Percentiles rank a stretch among this genome's conserved stretches.
Conservation (phyloP, 2,113 vertebrate species). For the Tupaia tana region DNA sequence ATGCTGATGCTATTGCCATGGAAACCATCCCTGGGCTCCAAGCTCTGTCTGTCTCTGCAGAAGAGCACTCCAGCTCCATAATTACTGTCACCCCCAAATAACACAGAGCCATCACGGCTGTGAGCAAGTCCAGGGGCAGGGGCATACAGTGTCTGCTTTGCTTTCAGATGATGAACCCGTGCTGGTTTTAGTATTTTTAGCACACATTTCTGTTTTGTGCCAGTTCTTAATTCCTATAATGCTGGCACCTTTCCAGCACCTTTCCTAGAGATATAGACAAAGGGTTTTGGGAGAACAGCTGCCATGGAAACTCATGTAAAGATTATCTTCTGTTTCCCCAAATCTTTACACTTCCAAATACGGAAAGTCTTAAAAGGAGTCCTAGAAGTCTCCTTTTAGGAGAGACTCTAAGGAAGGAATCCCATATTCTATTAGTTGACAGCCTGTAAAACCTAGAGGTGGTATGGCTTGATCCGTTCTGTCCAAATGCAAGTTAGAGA, state of each 20-base stretch:
- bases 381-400: neutral
- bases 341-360: slow-evolving; percentile 22
- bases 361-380: neutral
- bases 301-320: neutral
- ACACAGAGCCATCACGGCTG: neutral
- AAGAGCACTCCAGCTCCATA: slow-evolving; percentile 73
- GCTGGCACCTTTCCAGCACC: slow-evolving; percentile 76
- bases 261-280: slow-evolving; percentile 80
- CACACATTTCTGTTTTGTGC: neutral
- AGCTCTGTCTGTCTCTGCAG: slow-evolving; percentile 71
- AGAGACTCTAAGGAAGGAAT: slow-evolving; percentile 2
- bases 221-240: slow-evolving; percentile 29
- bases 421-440: neutral
- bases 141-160: neutral
- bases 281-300: slow-evolving; percentile 48
- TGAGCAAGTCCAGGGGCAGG: neutral
- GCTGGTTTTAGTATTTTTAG: slow-evolving; percentile 62
- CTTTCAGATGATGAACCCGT: slow-evolving; percentile 56
- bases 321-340: neutral
- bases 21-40: slow-evolving; percentile 78
- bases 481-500: neutral
- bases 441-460: neutral
- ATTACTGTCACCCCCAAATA: slow-evolving; percentile 68
- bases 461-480: neutral
- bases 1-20: slow-evolving; percentile 87